Evolutionary conservation across 2,888 invertebrate species (phyloP).

Genomic region (Drosophila tanythrix): DNA sequence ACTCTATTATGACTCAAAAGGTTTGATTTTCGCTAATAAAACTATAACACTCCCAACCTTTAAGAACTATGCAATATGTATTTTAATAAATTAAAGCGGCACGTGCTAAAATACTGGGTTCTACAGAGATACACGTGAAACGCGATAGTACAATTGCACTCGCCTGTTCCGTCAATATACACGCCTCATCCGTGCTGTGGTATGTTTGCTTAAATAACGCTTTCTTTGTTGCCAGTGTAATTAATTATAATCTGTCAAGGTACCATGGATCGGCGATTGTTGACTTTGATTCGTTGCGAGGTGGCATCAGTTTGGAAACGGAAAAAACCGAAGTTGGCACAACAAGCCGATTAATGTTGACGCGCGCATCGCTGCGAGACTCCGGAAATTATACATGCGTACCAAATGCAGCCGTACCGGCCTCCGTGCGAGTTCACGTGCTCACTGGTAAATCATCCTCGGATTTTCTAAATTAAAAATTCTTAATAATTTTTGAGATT

Average conservation of each 20-base stretch:
- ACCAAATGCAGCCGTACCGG: slow-evolving; percentile 93
- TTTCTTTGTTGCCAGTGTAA: neutral
- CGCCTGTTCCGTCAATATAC: slow-evolving; percentile 94
- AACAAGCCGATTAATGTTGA: slow-evolving; percentile 93
- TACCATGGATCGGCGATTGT: slow-evolving; percentile 93
- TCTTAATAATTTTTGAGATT: slow-evolving; percentile 12
- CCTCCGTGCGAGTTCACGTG: slow-evolving; percentile 93
- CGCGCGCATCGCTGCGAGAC: slow-evolving; percentile 93
- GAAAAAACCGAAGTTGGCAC: slow-evolving; percentile 94
- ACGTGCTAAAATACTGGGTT: slow-evolving; percentile 93
- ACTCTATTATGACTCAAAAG: slow-evolving; percentile 82
- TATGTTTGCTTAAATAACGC: slow-evolving; percentile 82
- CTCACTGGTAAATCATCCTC: slow-evolving; percentile 89
- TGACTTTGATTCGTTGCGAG: slow-evolving; percentile 93
- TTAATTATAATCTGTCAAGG: slow-evolving; percentile 85
- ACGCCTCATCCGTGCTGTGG: slow-evolving; percentile 91
- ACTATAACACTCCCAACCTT: neutral
- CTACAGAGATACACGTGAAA: slow-evolving; percentile 94
- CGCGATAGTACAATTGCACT: slow-evolving; percentile 95
- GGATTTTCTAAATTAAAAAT: neutral
- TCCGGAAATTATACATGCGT: slow-evolving; percentile 96
- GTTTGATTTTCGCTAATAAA: slow-evolving; percentile 57
- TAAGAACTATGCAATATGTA: neutral
- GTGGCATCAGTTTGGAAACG: slow-evolving; percentile 94
- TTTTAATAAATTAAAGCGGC: slow-evolving; percentile 87